Base-by-base conservation (phyloP, 2,888 invertebrate species). In the Notodonta dromedarius region DNA sequence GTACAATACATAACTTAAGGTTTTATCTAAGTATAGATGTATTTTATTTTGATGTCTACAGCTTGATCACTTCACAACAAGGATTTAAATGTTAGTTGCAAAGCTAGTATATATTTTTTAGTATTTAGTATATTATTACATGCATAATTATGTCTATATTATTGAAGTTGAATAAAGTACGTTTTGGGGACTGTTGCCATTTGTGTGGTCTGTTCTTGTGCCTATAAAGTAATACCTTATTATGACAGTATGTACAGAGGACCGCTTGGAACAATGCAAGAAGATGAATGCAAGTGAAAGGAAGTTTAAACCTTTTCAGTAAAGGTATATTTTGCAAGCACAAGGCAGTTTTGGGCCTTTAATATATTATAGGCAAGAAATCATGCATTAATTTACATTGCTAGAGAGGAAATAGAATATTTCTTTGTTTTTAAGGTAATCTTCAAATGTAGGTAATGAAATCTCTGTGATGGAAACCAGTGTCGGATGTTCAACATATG, bases 381-480 rank as follows among this genome's bases (percentile, higher is more conserved):
- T 87, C 88, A 85, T 89, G 86, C 90, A 87, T 88, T 78, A 83
- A 84, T 86, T 86, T 86, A 90, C 86, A 86, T 87, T 89, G 88
- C 88, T 89, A 89, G 87, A 83, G 73, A 83, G 63, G 84, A 82
- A 84, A 84, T 88, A 88, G 84, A 82, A 82, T 87, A 85, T 88
- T 85, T 90, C 85, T 87, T 85, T 84, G 83, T 86, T 89, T 87
- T 83, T 85, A 88, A 87, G 85, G 88, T 85, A 89, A 85, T 80
- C 86, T 87, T 84, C 84, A 83, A 67, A 77, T 79, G 83, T 89
- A 90, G 86, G 84, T 89, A 86, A 86, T 84, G 79, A 89, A 89
- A 90, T 90, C 89, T 90, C 90, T 92, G 92, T 92, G 93, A 92
- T 91, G 88, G 87, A 84, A 87, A 86, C 84, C 87, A 89, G 86